Conservation (phyloP, 1,140 invertebrate genomes). For the Samia ricini region DNA sequence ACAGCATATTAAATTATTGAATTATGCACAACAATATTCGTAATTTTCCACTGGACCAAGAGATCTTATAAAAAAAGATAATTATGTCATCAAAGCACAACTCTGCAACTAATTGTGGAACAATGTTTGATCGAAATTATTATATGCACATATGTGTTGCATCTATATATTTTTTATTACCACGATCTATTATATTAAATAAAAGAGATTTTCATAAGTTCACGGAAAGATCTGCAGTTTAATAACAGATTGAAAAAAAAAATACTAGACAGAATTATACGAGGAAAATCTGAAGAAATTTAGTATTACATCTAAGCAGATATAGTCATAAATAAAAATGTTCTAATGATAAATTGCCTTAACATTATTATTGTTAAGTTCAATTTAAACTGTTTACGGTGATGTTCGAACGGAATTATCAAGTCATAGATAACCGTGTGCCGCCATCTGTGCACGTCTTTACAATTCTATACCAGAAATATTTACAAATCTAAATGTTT, state of each 20-base stretch:
- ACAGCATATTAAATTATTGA: too few species aligned
- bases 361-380: background rate
- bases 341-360: too few species aligned
- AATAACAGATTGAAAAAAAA: too few species aligned
- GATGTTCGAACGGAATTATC: background rate
- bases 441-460: background rate
- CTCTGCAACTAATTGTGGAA: too few species aligned
- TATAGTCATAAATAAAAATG: background rate
- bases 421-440: background rate
- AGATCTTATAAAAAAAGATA: too few species aligned
- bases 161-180: too few species aligned
- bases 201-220: background rate
- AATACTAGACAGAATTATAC: background rate
- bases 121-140: too few species aligned
- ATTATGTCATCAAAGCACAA: too few species aligned
- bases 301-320: background rate
- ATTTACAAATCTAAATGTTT: background rate
- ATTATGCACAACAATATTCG: too few species aligned
- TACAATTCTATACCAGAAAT: background rate
- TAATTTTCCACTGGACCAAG: too few species aligned
- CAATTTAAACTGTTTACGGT: background rate
- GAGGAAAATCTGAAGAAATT: background rate
- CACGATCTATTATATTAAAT: too few species aligned
- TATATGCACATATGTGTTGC: too few species aligned
- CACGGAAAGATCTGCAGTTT: background rate